phyloP scores from a whole-genome alignment of 1,140 invertebrate genomes.

The Rhizoglyphus robini region DNA sequence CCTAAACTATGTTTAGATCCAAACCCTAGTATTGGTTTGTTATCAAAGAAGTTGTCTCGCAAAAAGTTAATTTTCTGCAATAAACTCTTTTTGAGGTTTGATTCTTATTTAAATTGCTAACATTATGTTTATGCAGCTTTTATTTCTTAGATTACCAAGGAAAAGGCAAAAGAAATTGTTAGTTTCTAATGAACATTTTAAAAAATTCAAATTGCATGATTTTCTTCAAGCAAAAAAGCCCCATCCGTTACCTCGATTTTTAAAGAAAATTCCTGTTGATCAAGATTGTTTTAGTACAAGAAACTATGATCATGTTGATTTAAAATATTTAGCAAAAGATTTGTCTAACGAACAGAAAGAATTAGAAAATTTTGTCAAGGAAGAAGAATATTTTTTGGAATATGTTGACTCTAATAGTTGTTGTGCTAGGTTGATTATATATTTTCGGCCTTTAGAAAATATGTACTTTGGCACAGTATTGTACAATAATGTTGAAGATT shows the following conservation, averaged over 20 bases:
- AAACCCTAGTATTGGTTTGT: constrained; percentile 56
- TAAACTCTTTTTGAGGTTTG: neutral
- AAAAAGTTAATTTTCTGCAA: neutral
- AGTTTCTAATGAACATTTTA: neutral
- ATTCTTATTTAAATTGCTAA: too few relatives aligned
- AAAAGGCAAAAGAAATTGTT: constrained; percentile 16
- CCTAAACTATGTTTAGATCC: constrained; percentile 74
- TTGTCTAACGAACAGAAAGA: neutral
- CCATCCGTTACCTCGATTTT: too few relatives aligned
- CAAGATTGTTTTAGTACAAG: too few relatives aligned
- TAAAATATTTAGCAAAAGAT: constrained; percentile 18
- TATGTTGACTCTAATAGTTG: constrained; percentile 4
- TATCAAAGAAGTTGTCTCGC: constrained; percentile 35
- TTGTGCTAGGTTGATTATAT: neutral
- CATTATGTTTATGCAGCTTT: too few relatives aligned
- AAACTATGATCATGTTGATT: neutral
- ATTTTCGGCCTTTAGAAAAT: neutral
- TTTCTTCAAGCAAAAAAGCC: constrained; percentile 15
- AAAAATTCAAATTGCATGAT: constrained; percentile 13
- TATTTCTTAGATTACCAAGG: constrained; percentile 17
- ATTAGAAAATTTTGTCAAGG: constrained; percentile 15
- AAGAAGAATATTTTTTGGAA: constrained; percentile 21
- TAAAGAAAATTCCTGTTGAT: too few relatives aligned
- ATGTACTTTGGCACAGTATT: neutral
- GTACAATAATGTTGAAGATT: neutral